Conservation (phyloP, 1,140 invertebrate species). For the Anadara kagoshimensis region DNA sequence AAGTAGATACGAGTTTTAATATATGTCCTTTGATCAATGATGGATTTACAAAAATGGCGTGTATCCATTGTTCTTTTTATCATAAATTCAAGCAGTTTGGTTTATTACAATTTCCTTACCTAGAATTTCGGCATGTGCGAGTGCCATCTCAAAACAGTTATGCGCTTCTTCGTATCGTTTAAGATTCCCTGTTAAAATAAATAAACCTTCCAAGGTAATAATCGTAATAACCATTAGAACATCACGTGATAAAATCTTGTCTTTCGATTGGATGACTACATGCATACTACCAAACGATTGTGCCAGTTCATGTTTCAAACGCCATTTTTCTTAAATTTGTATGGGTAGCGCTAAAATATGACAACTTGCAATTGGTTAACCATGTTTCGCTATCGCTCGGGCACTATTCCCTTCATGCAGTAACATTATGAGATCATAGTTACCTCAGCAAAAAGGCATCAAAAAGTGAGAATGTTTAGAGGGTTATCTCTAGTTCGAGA, state of each 20-base stretch:
- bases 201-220: too few species aligned
- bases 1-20: too few species aligned
- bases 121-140: conserved; percentile 47
- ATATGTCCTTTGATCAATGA: too few species aligned
- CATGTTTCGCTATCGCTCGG: not conserved
- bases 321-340: not conserved
- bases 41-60: too few species aligned
- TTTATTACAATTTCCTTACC: conserved; percentile 48
- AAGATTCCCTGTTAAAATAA: conserved; percentile 46
- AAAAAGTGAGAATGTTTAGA: too few species aligned
- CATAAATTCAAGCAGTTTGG: too few species aligned
- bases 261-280: not conserved
- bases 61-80: too few species aligned
- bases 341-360: not conserved
- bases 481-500: too few species aligned
- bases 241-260: not conserved
- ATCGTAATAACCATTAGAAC: too few species aligned
- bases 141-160: conserved; percentile 50
- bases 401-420: not conserved
- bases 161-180: conserved; percentile 53
- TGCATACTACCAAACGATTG: not conserved
- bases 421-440: too few species aligned
- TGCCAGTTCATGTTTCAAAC: not conserved
- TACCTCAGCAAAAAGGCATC: too few species aligned
- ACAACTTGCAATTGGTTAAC: not conserved